A percentile compares a stretch with the other conserved stretches of the same genome.
These are phyloP conservation scores for Sorex maritimensis DNA, from an alignment of 2,797 vertebrate species.

Conservation along the genomic window DNA sequence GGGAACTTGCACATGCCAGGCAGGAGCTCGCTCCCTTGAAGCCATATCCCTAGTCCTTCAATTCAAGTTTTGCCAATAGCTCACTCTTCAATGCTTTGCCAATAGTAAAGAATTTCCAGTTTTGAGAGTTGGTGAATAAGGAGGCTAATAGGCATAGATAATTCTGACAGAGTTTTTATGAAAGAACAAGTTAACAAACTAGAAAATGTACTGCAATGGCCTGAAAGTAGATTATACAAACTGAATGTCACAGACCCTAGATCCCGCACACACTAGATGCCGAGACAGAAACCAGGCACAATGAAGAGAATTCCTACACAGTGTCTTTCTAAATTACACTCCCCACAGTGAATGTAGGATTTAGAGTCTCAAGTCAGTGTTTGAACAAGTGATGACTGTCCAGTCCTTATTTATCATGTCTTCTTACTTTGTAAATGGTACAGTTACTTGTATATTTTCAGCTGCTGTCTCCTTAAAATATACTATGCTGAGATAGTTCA, in stretches of 20 bases:
- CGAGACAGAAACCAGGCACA: background rate
- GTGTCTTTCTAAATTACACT: background rate
- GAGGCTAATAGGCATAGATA: slow-evolving; percentile 44
- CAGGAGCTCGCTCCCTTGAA: too few relatives aligned
- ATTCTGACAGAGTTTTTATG: slow-evolving; percentile 53
- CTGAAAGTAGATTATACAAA: background rate
- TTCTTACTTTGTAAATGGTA: slow-evolving; percentile 41
- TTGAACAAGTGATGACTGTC: background rate
- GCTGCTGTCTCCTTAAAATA: slow-evolving; percentile 48
- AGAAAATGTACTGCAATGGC: background rate
- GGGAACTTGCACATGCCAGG: too few relatives aligned
- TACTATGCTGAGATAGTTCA: background rate
- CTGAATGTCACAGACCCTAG: background rate
- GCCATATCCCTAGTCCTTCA: too few relatives aligned
- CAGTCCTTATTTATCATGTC: background rate
- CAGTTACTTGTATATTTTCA: slow-evolving; percentile 28
- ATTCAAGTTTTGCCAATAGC: slow-evolving; percentile 36
- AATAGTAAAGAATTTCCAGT: slow-evolving; percentile 48
- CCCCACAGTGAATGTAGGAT: background rate
- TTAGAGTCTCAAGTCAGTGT: background rate
- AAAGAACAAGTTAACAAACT: slow-evolving; percentile 62
- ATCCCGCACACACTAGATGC: background rate
- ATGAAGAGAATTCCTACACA: background rate
- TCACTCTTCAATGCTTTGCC: slow-evolving; percentile 11
- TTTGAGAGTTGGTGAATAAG: slow-evolving; percentile 63